These are phyloP conservation scores for Drosophila pectinifera DNA, from an alignment of 1,140 invertebrate species.

Conservation along the genomic window DNA sequence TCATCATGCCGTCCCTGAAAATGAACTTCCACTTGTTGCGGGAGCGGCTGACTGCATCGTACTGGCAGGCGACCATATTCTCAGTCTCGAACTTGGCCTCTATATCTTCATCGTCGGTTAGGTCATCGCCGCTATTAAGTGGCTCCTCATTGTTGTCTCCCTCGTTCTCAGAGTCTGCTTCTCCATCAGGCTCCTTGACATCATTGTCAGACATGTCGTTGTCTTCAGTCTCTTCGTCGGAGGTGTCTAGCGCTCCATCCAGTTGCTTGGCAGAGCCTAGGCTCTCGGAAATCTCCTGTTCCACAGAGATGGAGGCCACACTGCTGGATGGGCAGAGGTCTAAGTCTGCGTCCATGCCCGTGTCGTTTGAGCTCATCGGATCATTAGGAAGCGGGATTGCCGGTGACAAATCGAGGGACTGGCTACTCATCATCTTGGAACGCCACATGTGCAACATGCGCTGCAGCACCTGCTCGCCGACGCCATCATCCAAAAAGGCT, in stretches of 20 bases:
- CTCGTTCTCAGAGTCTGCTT: background rate
- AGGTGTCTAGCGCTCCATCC: background rate
- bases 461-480: background rate
- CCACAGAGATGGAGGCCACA: background rate
- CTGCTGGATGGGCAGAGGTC: background rate
- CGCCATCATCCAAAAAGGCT: background rate
- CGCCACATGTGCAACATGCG: conserved; percentile 10
- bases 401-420: background rate
- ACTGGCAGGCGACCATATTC: background rate
- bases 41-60: background rate
- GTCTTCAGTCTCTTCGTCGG: background rate
- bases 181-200: background rate
- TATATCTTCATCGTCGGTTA: conserved; percentile 1
- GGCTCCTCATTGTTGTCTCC: background rate
- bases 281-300: background rate
- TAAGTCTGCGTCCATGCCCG: too few relatives aligned
- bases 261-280: background rate
- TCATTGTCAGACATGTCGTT: too few relatives aligned
- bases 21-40: conserved; percentile 16
- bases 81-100: background rate
- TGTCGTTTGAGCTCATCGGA: too few relatives aligned
- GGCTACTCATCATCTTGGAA: background rate
- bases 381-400: background rate
- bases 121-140: background rate
- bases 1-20: conserved; percentile 4